Percentiles rank a stretch among this genome's conserved stretches.
Conservation (phyloP, 2,888 invertebrate genomes). For the Geophilus truncorum region DNA sequence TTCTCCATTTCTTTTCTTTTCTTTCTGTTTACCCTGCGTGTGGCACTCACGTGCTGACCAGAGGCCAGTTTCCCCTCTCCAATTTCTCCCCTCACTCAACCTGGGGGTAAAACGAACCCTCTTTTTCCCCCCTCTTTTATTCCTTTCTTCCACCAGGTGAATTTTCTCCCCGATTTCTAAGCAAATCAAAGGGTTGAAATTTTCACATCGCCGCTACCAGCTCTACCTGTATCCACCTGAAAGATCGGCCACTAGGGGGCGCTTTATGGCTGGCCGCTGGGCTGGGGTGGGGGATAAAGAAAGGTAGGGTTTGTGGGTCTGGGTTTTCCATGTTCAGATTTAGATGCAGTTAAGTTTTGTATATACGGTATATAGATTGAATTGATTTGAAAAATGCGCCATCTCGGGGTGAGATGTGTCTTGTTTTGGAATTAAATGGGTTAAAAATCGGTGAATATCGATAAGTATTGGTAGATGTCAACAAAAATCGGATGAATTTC, state of each 20-base stretch:
- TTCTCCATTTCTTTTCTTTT: background rate
- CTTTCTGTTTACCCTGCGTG: background rate
- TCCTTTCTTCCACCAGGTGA: background rate
- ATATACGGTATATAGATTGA: too few relatives aligned
- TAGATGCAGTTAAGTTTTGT: background rate
- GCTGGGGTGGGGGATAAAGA: background rate
- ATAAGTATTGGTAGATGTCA: too few relatives aligned
- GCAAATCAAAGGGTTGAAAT: background rate
- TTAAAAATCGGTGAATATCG: too few relatives aligned
- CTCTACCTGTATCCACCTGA: too few relatives aligned
- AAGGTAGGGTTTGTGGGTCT: background rate
- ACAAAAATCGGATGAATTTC: too few relatives aligned
- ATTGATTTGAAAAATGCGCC: too few relatives aligned
- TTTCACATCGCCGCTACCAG: background rate
- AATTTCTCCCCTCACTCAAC: background rate
- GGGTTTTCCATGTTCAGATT: background rate
- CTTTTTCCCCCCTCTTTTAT: background rate
- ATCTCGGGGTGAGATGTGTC: too few relatives aligned
- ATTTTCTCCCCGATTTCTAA: background rate
- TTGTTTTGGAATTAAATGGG: too few relatives aligned
- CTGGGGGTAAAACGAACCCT: background rate
- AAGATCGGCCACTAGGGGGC: background rate
- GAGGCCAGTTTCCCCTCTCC: background rate
- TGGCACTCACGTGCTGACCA: background rate
- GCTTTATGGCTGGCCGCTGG: background rate